These are phyloP conservation scores for Miichthys miiuy DNA, from an alignment of 2,797 vertebrate species.

Conservation along the genomic window DNA sequence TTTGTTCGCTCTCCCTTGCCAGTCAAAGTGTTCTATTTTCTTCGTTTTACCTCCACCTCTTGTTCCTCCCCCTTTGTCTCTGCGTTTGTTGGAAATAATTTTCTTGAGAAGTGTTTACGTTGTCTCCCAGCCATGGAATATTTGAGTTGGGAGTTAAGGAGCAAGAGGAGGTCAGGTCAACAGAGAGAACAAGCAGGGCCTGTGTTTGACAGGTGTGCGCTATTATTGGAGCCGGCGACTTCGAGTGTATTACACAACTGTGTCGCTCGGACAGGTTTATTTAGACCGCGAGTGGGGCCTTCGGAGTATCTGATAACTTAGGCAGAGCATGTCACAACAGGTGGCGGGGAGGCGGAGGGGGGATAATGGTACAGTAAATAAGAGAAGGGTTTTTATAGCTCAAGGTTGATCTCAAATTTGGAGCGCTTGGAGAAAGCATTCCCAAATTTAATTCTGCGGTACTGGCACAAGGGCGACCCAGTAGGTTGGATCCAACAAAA, in stretches of 20 bases:
- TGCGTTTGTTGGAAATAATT: slow-evolving; percentile 60
- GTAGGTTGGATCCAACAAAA: slow-evolving; percentile 63
- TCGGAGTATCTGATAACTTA: slow-evolving; percentile 75
- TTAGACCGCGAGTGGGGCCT: slow-evolving; percentile 70
- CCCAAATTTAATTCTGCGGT: slow-evolving; percentile 45
- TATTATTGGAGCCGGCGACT: slow-evolving; percentile 79
- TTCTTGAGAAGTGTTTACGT: slow-evolving; percentile 68
- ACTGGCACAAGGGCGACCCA: slow-evolving; percentile 56
- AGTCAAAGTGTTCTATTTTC: slow-evolving; percentile 62
- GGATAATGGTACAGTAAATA: slow-evolving; percentile 74
- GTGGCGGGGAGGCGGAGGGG: slow-evolving; percentile 53
- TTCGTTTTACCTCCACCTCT: slow-evolving; percentile 57
- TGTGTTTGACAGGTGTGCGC: slow-evolving; percentile 84
- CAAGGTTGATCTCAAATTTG: slow-evolving; percentile 67
- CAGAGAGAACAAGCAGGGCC: slow-evolving; percentile 75
- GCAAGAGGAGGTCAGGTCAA: slow-evolving; percentile 71
- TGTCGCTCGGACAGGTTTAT: slow-evolving; percentile 71
- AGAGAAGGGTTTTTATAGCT: slow-evolving; percentile 71
- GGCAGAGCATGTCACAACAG: slow-evolving; percentile 77
- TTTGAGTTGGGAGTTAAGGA: slow-evolving; percentile 70
- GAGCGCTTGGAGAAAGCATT: slow-evolving; percentile 47
- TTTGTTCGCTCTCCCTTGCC: slow-evolving; percentile 68
- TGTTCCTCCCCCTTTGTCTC: slow-evolving; percentile 55
- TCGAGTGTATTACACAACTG: slow-evolving; percentile 81
- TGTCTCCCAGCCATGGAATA: slow-evolving; percentile 60